Evolutionary conservation across 2,888 invertebrate genomes (phyloP), one percentile per base, ranked within the genome.

Genomic region (Philereme vetulata): DNA sequence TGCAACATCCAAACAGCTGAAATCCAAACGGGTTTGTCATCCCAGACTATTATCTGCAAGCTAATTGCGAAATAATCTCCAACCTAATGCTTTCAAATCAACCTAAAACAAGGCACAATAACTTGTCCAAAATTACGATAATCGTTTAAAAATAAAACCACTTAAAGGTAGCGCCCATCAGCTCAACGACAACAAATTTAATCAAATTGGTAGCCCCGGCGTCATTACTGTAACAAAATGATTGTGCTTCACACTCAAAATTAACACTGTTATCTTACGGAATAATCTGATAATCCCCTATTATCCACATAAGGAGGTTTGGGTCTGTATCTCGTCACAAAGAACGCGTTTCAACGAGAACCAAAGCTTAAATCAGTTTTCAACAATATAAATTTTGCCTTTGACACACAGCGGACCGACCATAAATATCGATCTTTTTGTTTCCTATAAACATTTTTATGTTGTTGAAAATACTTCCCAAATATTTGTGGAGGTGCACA

Each of bases 401-500:
- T 91, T 88, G 91, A 86, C 91, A 90, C 82, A 88, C 86, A 86
- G 89, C 85, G 90, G 70, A 66, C 81, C 84, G 73, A 69, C 84
- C 86, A 89, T 91, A 91, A 92, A 90, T 87, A 84, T 82, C 63
- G 72, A 72, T 86, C 88, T 85, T 91, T 90, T 91, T 90, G 89
- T 90, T 89, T 80, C 77, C 85, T 79, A 84, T 84, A 83, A 85
- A 85, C 85, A 87, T 88, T 90, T 91, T 90, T 89, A 88, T 90
- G 87, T 85, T 78, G 85, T 82, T 85, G 86, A 86, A 88, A 89
- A 91, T 89, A 84, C 88, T 90, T 89, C 90, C 86, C 88, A 90
- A 90, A 91, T 91, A 90, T 84, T 88, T 90, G 77, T 76, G 85
- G 78, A 80, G 46, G 48, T 47, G 8, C 38, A 10, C 48, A 55